Percentiles rank a stretch among this genome's conserved stretches.
Evolutionary conservation across 2,888 invertebrate species (phyloP).

Genomic region (Eurytoma adleriae): DNA sequence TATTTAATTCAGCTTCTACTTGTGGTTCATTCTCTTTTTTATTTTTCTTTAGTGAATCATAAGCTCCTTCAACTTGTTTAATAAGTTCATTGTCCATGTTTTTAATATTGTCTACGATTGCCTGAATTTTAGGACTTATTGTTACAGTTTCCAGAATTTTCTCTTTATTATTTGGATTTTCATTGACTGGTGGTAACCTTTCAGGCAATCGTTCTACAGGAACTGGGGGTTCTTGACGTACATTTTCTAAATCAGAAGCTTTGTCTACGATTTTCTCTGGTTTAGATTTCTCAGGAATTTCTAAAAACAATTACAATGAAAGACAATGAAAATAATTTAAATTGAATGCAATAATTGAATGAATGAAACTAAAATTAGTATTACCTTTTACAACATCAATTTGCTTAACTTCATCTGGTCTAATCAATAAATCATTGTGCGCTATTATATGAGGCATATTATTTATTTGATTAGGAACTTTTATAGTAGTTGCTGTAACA

Average conservation of each 20-base stretch:
- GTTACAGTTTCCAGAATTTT: slow-evolving; percentile 75
- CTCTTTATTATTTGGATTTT: slow-evolving; percentile 66
- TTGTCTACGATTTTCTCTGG: slow-evolving; percentile 56
- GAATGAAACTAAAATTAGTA: background rate
- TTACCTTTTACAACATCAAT: slow-evolving; percentile 48
- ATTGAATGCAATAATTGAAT: background rate
- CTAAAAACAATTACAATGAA: slow-evolving; percentile 53
- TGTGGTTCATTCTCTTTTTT: slow-evolving; percentile 26
- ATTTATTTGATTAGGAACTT: slow-evolving; percentile 68
- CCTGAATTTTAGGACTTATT: slow-evolving; percentile 55
- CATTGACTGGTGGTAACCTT: slow-evolving; percentile 18
- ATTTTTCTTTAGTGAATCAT: slow-evolving; percentile 46
- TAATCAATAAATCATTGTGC: slow-evolving; percentile 63
- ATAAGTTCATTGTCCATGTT: slow-evolving; percentile 44
- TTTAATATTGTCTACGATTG: slow-evolving; percentile 47
- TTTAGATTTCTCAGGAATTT: slow-evolving; percentile 56
- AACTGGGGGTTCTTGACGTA: slow-evolving; percentile 72
- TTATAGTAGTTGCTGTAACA: slow-evolving; percentile 63
- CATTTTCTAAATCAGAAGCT: slow-evolving; percentile 59
- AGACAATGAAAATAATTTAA: background rate
- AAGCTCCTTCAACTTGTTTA: slow-evolving; percentile 40
- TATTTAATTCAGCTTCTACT: slow-evolving; percentile 21
- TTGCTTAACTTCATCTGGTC: slow-evolving; percentile 52
- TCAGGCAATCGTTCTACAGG: slow-evolving; percentile 70
- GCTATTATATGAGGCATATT: slow-evolving; percentile 66